Percentiles rank a stretch among this genome's conserved stretches.
These are phyloP conservation scores for Darevskia nairensis DNA, from an alignment of 2,797 vertebrate genomes.

Conservation along the genomic window DNA sequence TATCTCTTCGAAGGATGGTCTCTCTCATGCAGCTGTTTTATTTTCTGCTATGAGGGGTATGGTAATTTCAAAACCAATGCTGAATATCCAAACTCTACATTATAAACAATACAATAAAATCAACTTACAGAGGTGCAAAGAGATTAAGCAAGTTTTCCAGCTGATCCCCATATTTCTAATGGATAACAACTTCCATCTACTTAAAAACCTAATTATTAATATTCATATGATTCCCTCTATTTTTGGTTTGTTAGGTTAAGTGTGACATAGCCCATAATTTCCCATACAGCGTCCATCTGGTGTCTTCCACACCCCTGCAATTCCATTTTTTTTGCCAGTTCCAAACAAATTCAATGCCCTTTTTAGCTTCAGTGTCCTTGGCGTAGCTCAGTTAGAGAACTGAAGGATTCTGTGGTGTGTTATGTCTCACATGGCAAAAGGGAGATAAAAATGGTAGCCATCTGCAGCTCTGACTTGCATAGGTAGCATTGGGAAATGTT, in stretches of 20 bases:
- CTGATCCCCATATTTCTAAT: neutral
- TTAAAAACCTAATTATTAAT: neutral
- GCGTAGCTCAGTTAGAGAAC: neutral
- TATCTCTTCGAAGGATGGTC: neutral
- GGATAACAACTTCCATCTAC: neutral
- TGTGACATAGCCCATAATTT: neutral
- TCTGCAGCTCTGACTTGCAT: neutral
- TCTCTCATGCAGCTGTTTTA: neutral
- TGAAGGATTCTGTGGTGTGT: neutral
- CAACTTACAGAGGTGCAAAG: neutral
- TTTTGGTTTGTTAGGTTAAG: neutral
- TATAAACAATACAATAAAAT: neutral
- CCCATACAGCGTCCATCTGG: neutral
- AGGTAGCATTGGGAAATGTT: neutral
- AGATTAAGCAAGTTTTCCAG: neutral
- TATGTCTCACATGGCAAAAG: constrained; percentile 17
- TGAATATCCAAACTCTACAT: neutral
- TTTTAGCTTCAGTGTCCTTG: neutral
- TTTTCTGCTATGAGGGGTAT: neutral
- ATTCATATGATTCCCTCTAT: neutral
- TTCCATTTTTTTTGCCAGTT: neutral
- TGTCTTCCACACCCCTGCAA: neutral
- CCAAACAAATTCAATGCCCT: neutral
- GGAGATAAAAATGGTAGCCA: neutral
- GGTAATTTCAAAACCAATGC: neutral